Base-by-base conservation (phyloP, 2,113 vertebrate species). In the Heloderma charlesbogerti region DNA sequence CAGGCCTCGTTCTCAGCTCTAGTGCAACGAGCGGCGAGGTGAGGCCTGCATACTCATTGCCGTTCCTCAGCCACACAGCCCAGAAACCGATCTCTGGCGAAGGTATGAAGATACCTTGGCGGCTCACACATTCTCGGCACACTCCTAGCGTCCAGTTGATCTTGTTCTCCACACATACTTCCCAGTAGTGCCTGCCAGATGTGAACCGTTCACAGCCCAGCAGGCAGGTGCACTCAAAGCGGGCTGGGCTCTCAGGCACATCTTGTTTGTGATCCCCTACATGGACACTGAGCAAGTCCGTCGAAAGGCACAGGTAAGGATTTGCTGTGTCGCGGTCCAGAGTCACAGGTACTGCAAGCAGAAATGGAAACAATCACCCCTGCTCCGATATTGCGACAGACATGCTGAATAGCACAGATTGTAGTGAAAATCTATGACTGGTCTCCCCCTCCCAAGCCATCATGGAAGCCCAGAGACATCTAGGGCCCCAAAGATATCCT, bases 1-100 rank as follows among this genome's bases (percentile, higher is more conserved):
- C 91, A 2, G 98, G 98, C 8, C 97, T 92, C 6, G 97, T 94
- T 0, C 18, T 43, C 75, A 96, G 8, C 0, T 94, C 96, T 66
- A 98, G 91, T 0, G 90, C 37, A 0, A 83, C 94, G 4, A 75
- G 71, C 10, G 51, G 0, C 0, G 82, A 10, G 0, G 2, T 0
- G 0, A n/a, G 2, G 0, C 92, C 48, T 4, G 48, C 2, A 0
- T 51, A 86, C 27, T 84, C 48, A n/a, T 85, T 48, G 22, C 77
- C 2, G 20, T 93, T 94, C 22, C 92, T 88, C 29, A 94, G 89
- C 91, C 87, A n/a, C 10, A 94, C 87, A 10, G 93, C 92, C 96
- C 95, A 95, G 92, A 94, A 96, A 5, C 95, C 92, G 0, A 91
- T 93, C 37, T 92, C 92, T 0, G 90, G 95, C 15, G 67, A 94